Percentiles rank a stretch among this genome's conserved stretches.
Evolutionary conservation across 2,888 invertebrate genomes (phyloP).

Genomic region (Nephrotoma guestfalica): DNA sequence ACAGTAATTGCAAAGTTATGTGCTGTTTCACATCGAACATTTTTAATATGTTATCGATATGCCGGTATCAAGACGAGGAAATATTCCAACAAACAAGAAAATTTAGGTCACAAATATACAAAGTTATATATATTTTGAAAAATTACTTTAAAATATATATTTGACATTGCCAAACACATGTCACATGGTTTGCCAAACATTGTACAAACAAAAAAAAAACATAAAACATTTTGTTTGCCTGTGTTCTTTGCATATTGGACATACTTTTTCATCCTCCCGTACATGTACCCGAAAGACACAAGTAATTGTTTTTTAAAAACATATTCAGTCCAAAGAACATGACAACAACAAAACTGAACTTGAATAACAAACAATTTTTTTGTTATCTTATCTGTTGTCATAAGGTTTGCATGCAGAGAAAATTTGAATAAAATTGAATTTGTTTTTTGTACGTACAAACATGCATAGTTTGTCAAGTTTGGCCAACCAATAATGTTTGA

Average conservation of each 20-base stretch:
- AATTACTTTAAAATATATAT: not conserved
- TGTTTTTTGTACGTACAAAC: too few relatives aligned
- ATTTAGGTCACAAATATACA: not conserved
- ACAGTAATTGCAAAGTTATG: too few relatives aligned
- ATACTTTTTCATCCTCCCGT: not conserved
- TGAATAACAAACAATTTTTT: not conserved
- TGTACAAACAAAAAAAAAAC: not conserved
- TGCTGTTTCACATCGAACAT: too few relatives aligned
- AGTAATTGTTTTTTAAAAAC: not conserved
- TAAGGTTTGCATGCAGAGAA: not conserved
- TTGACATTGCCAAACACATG: not conserved
- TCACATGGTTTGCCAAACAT: not conserved
- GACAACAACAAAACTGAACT: not conserved
- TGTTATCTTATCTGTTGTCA: not conserved
- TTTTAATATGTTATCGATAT: not conserved
- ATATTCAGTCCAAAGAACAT: not conserved
- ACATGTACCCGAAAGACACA: not conserved
- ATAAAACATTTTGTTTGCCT: not conserved
- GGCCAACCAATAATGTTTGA: too few relatives aligned
- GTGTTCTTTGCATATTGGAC: not conserved
- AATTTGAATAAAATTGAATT: too few relatives aligned
- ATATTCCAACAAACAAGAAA: not conserved
- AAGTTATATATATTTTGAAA: not conserved
- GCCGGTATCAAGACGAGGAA: not conserved
- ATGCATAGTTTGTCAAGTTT: too few relatives aligned